These are phyloP conservation scores for Zaprionus capensis DNA, from an alignment of 1,140 invertebrate genomes.

Conservation along the genomic window DNA sequence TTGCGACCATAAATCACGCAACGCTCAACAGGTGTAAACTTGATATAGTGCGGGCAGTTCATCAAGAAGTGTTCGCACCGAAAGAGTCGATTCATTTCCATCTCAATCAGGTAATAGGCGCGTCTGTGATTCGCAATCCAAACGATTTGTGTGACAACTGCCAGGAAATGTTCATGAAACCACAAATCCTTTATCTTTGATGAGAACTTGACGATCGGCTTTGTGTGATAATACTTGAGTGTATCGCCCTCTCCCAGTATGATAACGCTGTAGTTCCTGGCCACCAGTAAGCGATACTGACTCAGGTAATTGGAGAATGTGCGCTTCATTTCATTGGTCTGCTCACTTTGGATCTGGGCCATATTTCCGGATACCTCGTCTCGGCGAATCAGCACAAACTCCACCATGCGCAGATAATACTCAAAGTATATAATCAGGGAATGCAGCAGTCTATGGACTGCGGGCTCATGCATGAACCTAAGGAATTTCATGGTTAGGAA, in stretches of 20 bases:
- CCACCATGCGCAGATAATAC: slow-evolving; percentile 73
- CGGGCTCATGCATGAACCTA: slow-evolving; percentile 60
- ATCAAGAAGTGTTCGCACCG: slow-evolving; percentile 72
- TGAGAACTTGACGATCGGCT: slow-evolving; percentile 68
- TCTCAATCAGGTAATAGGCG: slow-evolving; percentile 69
- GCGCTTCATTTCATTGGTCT: slow-evolving; percentile 68
- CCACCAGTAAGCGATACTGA: slow-evolving; percentile 71
- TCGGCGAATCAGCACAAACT: slow-evolving; percentile 71
- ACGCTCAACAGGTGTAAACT: slow-evolving; percentile 54
- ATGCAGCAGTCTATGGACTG: slow-evolving; percentile 61
- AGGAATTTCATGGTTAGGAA: slow-evolving; percentile 56
- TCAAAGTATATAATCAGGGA: slow-evolving; percentile 76
- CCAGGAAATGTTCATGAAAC: slow-evolving; percentile 69
- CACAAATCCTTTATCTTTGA: slow-evolving; percentile 55
- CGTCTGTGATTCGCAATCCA: slow-evolving; percentile 72
- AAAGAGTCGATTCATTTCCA: slow-evolving; percentile 75
- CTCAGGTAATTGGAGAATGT: slow-evolving; percentile 63
- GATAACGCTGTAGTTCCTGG: slow-evolving; percentile 68
- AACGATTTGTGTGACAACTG: slow-evolving; percentile 62
- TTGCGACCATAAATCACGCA: slow-evolving; percentile 66
- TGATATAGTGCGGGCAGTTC: slow-evolving; percentile 38
- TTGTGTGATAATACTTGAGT: slow-evolving; percentile 63
- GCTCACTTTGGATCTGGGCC: slow-evolving; percentile 65
- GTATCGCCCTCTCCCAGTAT: slow-evolving; percentile 64
- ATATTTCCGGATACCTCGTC: slow-evolving; percentile 64